Evolutionary conservation across 2,888 invertebrate genomes (phyloP).

Genomic region (Dusona sp.): DNA sequence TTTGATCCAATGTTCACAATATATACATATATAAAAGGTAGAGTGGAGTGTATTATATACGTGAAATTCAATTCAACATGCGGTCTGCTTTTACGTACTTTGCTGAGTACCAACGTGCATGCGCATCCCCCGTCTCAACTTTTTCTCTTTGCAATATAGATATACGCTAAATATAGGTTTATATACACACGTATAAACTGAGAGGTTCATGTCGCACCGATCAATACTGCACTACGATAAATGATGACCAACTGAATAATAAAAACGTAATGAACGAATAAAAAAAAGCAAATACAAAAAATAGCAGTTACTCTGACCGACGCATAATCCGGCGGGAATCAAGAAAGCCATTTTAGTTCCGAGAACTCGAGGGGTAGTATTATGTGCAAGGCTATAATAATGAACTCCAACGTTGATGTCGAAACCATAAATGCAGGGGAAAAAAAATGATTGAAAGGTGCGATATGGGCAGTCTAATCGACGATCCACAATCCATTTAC

Average conservation of each 20-base stretch:
- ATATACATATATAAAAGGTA: conserved; percentile 9
- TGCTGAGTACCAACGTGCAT: conserved; percentile 38
- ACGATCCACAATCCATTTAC: conserved; percentile 42
- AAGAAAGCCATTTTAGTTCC: conserved; percentile 51
- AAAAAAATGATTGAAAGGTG: conserved; percentile 23
- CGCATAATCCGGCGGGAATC: conserved; percentile 50
- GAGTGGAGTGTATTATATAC: background rate
- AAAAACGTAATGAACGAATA: conserved; percentile 30
- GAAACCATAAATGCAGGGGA: conserved; percentile 9
- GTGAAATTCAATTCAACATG: conserved; percentile 55
- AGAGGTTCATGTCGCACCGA: conserved; percentile 50
- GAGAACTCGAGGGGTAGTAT: conserved; percentile 53
- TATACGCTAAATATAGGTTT: background rate
- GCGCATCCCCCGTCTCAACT: conserved; percentile 23
- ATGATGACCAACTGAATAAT: conserved; percentile 43
- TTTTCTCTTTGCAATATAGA: conserved; percentile 14
- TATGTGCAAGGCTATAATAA: conserved; percentile 53
- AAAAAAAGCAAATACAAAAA: conserved; percentile 17
- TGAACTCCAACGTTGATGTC: conserved; percentile 25
- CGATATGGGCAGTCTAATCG: conserved; percentile 43
- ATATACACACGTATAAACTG: background rate
- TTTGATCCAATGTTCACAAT: conserved; percentile 24
- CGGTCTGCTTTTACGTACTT: conserved; percentile 49
- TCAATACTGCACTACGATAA: conserved; percentile 57
- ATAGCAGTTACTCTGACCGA: conserved; percentile 35